A percentile compares a stretch with the other conserved stretches of the same genome.
phyloP scores from a whole-genome alignment of 1,140 invertebrate genomes.

The Atta cephalotes region DNA sequence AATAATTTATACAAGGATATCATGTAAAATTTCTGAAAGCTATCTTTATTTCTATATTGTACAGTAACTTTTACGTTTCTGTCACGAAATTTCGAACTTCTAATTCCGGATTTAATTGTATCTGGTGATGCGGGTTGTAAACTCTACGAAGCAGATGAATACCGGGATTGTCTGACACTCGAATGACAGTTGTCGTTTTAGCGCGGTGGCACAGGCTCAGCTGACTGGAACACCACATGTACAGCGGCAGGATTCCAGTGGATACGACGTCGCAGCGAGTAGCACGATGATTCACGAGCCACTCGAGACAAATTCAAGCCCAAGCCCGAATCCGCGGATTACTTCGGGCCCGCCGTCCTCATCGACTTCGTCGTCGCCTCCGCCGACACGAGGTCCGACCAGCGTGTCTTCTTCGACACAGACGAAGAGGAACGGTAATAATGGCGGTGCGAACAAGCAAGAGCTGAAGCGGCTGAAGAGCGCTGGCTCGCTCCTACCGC shows the following conservation, averaged over 20 bases:
- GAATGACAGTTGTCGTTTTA: conserved; percentile 81
- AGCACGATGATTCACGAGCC: conserved; percentile 80
- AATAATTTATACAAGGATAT: neutral
- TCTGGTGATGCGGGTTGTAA: neutral
- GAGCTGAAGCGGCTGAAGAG: conserved; percentile 83
- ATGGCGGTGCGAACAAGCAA: conserved; percentile 77
- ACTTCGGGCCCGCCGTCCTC: conserved; percentile 83
- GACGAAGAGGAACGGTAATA: conserved; percentile 82
- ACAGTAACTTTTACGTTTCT: neutral
- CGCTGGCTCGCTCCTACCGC: conserved; percentile 81
- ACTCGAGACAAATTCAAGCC: conserved; percentile 82
- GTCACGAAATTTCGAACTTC: neutral
- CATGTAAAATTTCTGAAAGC: neutral
- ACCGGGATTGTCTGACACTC: conserved; percentile 70
- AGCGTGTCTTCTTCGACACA: conserved; percentile 66
- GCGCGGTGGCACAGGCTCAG: conserved; percentile 84
- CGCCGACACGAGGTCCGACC: conserved; percentile 54
- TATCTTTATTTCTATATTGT: neutral
- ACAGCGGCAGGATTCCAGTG: conserved; percentile 74
- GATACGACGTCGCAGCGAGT: conserved; percentile 78
- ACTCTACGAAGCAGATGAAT: neutral
- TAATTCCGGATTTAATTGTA: neutral
- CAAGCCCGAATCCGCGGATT: conserved; percentile 81
- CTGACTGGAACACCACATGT: conserved; percentile 74
- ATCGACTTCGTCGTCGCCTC: conserved; percentile 82